Evolutionary conservation across 1,140 invertebrate species (phyloP).

Genomic region (Pemphigus obesinymphae): DNA sequence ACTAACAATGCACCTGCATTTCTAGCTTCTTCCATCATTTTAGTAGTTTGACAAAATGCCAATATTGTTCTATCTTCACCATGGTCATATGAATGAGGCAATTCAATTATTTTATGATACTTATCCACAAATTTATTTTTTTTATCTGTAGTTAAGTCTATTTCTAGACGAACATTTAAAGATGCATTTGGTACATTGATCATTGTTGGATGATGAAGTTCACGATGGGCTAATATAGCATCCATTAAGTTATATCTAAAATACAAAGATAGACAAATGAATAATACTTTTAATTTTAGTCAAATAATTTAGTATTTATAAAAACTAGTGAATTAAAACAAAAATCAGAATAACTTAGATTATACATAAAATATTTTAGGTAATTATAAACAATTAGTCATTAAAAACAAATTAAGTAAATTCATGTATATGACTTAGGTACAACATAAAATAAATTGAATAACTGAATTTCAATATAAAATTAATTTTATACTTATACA

Average conservation of each 20-base stretch:
- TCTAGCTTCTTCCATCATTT: constrained; percentile 56
- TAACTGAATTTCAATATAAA: no score
- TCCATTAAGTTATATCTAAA: constrained; percentile 64
- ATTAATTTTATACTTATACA: no score
- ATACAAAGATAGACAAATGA: no score
- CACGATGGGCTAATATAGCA: constrained; percentile 66
- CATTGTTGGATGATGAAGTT: constrained; percentile 72
- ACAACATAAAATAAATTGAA: no score
- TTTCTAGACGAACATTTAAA: constrained; percentile 62
- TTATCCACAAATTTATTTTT: constrained; percentile 59
- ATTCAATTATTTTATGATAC: constrained; percentile 58
- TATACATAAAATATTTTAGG: no score
- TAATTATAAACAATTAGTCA: no score
- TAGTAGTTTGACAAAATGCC: constrained; percentile 63
- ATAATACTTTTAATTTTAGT: no score
- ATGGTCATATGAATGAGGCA: constrained; percentile 64
- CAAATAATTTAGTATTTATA: no score
- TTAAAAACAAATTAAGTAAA: no score
- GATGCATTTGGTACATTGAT: constrained; percentile 64
- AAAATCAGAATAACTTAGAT: no score
- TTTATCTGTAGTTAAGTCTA: constrained; percentile 65
- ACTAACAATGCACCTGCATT: constrained; percentile 64
- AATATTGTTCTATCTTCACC: constrained; percentile 61
- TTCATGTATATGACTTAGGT: no score
- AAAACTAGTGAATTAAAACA: no score